A percentile compares a stretch with the other conserved stretches of the same genome.
Conservation (phyloP, 1,140 invertebrate species). For the Acromyrmex charruanus region DNA sequence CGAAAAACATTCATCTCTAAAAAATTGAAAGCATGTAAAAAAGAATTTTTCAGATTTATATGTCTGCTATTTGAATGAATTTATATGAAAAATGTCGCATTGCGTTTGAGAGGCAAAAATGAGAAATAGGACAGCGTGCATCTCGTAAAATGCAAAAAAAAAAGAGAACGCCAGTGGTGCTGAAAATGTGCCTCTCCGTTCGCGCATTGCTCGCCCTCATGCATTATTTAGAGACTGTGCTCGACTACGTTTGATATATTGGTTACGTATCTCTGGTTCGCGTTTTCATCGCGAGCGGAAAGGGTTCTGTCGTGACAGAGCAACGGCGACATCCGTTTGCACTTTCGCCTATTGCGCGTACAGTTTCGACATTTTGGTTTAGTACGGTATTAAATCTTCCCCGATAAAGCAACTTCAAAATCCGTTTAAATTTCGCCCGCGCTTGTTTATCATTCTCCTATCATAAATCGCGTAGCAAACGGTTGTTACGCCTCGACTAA, state of each 20-base stretch:
- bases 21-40: background rate
- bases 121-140: background rate
- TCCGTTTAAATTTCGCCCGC: background rate
- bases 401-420: background rate
- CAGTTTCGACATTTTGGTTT: slow-evolving; percentile 19
- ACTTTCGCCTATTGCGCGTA: slow-evolving; percentile 1
- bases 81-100: slow-evolving; percentile 25
- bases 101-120: background rate
- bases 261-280: slow-evolving; percentile 23
- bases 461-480: background rate
- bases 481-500: background rate
- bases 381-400: background rate
- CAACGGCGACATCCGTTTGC: slow-evolving; percentile 52
- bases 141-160: slow-evolving; percentile 7
- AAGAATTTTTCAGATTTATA: background rate
- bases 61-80: slow-evolving; percentile 2
- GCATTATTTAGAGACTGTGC: slow-evolving; percentile 27
- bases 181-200: slow-evolving; percentile 18
- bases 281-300: background rate
- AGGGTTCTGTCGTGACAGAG: background rate
- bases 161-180: background rate
- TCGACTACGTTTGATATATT: background rate
- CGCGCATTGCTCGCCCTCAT: slow-evolving; percentile 4
- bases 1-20: background rate
- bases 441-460: background rate